Conservation (phyloP, 2,797 vertebrate species). For the Bradypodion pumilum region DNA sequence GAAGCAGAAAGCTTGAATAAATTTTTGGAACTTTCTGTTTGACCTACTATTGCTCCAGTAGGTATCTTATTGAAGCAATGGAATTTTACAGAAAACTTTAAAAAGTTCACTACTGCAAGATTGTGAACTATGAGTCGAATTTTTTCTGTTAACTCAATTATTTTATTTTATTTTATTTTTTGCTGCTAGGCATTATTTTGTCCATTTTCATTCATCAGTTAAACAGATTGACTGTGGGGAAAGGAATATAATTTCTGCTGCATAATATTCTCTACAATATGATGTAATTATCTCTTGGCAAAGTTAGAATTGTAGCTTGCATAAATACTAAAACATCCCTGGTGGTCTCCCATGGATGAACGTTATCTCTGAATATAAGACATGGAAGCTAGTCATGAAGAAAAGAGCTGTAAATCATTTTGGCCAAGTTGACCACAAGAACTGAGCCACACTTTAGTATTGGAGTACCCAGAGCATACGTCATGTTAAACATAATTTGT, state of each 20-base stretch:
- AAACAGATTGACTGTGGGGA: constrained; percentile 15
- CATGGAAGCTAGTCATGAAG: constrained; percentile 60
- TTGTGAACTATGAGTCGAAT: constrained; percentile 33
- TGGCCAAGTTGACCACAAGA: constrained; percentile 54
- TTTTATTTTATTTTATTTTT: too few species aligned
- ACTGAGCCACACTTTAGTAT: constrained; percentile 47
- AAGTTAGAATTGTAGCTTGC: constrained; percentile 5
- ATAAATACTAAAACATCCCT: constrained; percentile 9
- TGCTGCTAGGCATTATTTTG: constrained; percentile 11
- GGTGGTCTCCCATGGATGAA: constrained; percentile 22
- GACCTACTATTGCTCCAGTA: neutral
- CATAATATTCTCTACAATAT: neutral
- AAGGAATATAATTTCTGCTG: neutral
- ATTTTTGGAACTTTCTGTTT: neutral
- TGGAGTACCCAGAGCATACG: constrained; percentile 17
- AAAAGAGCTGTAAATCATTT: constrained; percentile 57
- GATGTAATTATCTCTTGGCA: neutral
- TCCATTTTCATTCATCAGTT: constrained; percentile 26
- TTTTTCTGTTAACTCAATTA: constrained; percentile 18
- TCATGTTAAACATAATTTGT: constrained; percentile 50
- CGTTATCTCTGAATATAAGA: constrained; percentile 28
- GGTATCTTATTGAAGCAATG: constrained; percentile 44
- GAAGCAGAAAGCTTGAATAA: neutral
- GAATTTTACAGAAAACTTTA: constrained; percentile 41
- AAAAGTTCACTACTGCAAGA: too few species aligned